phyloP scores from a whole-genome alignment of 2,888 invertebrate species.

The Schizaphis graminum region DNA sequence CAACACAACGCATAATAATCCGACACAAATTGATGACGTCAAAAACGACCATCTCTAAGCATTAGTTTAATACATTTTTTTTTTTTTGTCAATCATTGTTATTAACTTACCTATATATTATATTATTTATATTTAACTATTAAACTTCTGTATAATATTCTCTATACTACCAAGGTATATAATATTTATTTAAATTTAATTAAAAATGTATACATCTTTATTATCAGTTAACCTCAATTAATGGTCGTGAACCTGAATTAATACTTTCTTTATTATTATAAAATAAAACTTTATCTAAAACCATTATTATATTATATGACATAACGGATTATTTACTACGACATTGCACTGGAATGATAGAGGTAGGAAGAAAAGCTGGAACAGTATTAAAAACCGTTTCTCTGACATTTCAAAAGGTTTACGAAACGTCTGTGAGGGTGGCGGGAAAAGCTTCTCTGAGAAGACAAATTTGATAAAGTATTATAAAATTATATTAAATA shows the following conservation, averaged over 20 bases:
- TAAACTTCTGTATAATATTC: background rate
- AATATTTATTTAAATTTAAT: background rate
- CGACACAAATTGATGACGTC: background rate
- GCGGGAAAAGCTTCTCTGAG: slow-evolving; percentile 6
- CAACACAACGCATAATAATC: too few relatives aligned
- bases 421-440: slow-evolving; percentile 33
- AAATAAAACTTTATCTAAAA: background rate
- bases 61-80: background rate
- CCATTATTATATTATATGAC: slow-evolving; percentile 20
- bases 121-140: background rate
- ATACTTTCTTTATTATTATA: background rate
- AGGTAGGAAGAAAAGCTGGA: slow-evolving; percentile 6
- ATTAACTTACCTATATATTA: too few relatives aligned
- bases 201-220: background rate
- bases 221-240: background rate
- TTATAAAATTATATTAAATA: slow-evolving; percentile 57
- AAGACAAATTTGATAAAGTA: slow-evolving; percentile 60
- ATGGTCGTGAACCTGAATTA: background rate
- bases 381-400: slow-evolving; percentile 58
- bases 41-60: background rate
- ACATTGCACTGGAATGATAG: background rate
- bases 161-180: background rate
- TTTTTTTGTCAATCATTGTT: background rate
- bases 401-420: slow-evolving; percentile 54
- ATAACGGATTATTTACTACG: slow-evolving; percentile 33